Evolutionary conservation across 1,140 invertebrate genomes (phyloP), one percentile per base, ranked within the genome.

Genomic region (Eubasilissa regina): DNA sequence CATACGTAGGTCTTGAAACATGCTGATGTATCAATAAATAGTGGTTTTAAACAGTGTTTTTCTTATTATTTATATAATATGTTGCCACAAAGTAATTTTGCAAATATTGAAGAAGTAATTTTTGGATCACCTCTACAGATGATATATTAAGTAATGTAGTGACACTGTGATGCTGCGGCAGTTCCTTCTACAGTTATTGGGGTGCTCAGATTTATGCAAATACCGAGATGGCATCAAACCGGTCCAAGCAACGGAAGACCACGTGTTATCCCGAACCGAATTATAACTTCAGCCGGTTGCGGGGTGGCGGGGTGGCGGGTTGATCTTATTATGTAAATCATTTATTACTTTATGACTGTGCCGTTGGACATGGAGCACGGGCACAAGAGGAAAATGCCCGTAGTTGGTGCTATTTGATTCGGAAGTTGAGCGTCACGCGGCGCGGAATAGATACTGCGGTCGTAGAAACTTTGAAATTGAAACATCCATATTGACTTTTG

Each of bases 291-390:
- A 6, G 73, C 70, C 48, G 53, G n/a, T 9, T 43, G 17, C 47
- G 17, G 47, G 9, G 3, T 11, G 44, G 45, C 13, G 68, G n/a
- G n/a, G 51, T 51, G 51, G 47, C 70, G 43, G 43, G 10, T 60
- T 56, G 73, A 75, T 75, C 73, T 75, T 75, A 60, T 75, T 75
- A 75, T 75, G 73, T 75, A 58, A 75, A 75, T 75, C 73, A 75
- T 75, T 75, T 75, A 60, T 75, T 75, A 75, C 73, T 75, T 75
- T 75, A 75, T 73, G 55, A 7, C 73, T 53, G 53, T 75, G 73
- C 58, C 47, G 12, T 53, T 53, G 15, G 51, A 53, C 51, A 53
- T 53, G 15, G 12, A 15, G 51, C 12, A 8, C 25, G 25, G 25
- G 25, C 25, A 35, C 25, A 35, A n/a, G 25, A 35, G 25, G 25